Percentiles rank a stretch among this genome's conserved stretches.
phyloP scores from a whole-genome alignment of 2,888 invertebrate species.

The Alentia gelatinosa region DNA sequence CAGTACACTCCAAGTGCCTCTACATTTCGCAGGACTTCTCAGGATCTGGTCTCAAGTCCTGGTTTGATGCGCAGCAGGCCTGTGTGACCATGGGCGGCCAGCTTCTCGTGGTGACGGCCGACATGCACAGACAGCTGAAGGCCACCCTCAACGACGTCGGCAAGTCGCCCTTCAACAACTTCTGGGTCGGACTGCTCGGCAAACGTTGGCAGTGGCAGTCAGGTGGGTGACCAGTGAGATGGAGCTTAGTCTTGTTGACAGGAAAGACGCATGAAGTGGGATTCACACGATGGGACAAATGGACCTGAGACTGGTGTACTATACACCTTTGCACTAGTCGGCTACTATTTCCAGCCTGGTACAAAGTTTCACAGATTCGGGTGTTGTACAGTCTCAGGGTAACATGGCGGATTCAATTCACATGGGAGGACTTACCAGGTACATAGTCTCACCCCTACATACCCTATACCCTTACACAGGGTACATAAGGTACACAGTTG shows the following conservation, averaged over 20 bases:
- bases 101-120: neutral
- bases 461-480: too few relatives aligned
- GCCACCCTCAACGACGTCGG: neutral
- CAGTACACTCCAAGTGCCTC: neutral
- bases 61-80: neutral
- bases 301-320: too few relatives aligned
- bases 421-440: too few relatives aligned
- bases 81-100: neutral
- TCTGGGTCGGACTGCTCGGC: conserved; percentile 19
- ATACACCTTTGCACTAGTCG: too few relatives aligned
- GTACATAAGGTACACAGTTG: too few relatives aligned
- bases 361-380: too few relatives aligned
- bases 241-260: neutral
- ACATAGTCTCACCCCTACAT: too few relatives aligned
- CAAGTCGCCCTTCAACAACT: neutral
- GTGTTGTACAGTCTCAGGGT: too few relatives aligned
- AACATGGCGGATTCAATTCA: too few relatives aligned
- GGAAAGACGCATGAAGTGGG: too few relatives aligned
- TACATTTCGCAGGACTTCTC: neutral
- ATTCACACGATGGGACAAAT: too few relatives aligned
- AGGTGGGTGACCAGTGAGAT: neutral
- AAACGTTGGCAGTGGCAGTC: neutral
- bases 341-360: too few relatives aligned
- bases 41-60: neutral
- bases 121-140: neutral